phyloP scores from a whole-genome alignment of 2,113 vertebrate genomes.

The Cygnus atratus region DNA sequence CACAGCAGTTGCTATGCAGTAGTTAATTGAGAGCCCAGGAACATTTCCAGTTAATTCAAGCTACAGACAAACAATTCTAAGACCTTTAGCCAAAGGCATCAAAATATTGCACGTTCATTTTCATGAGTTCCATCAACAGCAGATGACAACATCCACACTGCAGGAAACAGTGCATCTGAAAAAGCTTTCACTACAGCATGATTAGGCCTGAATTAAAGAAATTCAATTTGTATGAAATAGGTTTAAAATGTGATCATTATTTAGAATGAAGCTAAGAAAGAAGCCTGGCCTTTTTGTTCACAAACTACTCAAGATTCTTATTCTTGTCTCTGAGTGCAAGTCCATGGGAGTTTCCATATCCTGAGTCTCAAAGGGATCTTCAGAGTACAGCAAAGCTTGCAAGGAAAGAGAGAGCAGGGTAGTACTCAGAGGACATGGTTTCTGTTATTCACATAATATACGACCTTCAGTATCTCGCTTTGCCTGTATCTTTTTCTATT shows the following conservation, averaged over 20 bases:
- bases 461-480: conserved; percentile 4
- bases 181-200: background rate
- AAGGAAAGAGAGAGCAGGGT: background rate
- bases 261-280: background rate
- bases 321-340: background rate
- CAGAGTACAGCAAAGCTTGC: background rate
- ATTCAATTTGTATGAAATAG: background rate
- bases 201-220: background rate
- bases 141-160: background rate
- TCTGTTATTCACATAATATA: background rate
- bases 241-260: background rate
- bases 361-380: conserved; percentile 21
- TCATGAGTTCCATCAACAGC: background rate
- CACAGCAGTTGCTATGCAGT: background rate
- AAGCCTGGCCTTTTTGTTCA: background rate
- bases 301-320: background rate
- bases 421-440: background rate
- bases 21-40: background rate
- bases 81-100: background rate
- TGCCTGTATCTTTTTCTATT: background rate
- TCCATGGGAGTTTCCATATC: background rate
- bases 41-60: background rate
- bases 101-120: background rate
- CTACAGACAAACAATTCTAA: background rate
- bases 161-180: background rate